These are phyloP conservation scores for Pomacea maculata DNA, from an alignment of 1,140 invertebrate species.

Conservation along the genomic window DNA sequence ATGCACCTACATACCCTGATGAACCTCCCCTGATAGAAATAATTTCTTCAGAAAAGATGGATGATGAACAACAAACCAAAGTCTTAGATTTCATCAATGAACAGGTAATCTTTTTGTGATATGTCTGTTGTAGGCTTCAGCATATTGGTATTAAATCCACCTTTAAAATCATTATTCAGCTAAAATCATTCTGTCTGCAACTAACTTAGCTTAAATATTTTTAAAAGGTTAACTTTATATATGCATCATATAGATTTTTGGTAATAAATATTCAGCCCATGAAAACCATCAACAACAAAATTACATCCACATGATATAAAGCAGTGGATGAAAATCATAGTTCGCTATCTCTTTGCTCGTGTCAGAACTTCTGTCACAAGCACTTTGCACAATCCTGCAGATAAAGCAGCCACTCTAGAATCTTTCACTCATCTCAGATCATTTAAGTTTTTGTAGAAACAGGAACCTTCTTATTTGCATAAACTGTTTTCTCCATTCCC, in stretches of 20 bases:
- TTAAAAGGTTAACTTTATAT: background rate
- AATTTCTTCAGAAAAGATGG: conserved; percentile 81
- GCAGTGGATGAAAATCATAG: no score
- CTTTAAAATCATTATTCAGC: background rate
- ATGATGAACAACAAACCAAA: conserved; percentile 73
- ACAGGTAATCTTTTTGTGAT: conserved; percentile 67
- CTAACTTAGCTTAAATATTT: no score
- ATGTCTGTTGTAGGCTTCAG: background rate
- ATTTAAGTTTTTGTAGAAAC: background rate
- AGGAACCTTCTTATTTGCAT: background rate
- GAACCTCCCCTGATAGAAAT: conserved; percentile 83
- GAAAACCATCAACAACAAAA: no score
- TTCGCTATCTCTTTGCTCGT: no score
- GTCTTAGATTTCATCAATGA: conserved; percentile 72
- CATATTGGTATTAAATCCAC: background rate
- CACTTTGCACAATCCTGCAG: no score
- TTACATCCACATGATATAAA: no score
- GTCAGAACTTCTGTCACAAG: no score
- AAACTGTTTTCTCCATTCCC: background rate
- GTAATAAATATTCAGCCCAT: no score
- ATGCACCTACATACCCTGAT: conserved; percentile 89
- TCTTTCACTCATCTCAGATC: conserved; percentile 18
- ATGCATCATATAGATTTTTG: background rate
- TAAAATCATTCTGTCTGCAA: background rate
- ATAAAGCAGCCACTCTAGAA: background rate